Evolutionary conservation across 2,888 invertebrate genomes (phyloP), one percentile per base, ranked within the genome.

Genomic region (Trichogramma evanescens): DNA sequence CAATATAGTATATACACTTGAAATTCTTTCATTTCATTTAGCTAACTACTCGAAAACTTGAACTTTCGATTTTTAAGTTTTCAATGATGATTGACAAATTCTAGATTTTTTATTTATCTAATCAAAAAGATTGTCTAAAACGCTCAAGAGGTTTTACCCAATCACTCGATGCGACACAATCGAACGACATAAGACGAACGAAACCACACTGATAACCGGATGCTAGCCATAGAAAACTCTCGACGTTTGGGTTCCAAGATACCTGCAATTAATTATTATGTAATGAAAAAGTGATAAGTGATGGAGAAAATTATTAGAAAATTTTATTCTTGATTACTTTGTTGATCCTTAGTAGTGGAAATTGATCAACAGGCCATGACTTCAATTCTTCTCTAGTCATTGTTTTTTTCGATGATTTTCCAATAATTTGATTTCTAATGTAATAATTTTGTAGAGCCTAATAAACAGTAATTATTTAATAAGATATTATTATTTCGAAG

Each of bases 171-270:
- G 69, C 66, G 65, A 72, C 65, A 4, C 64, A 67, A 58, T 69
- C 74, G 41, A 76, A 73, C 59, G 71, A 67, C 48, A 75, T 64
- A 40, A 79, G 63, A 59, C 80, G 68, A 26, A 80, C 72, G 13
- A 82, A 67, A 6, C 82, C 82, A 63, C 78, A 78, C 63, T 81
- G 79, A 53, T 79, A 79, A 8, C 79, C 80, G 6, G 70, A 70
- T 39, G 77, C 76, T 1, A 81, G 62, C 78, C 79, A 80, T 10
- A 78, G 67, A 65, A 78, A 78, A 64, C 79, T 78, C 67, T 76
- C 75, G 6, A 72, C 60, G 65, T 81, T 82, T n/a, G 80, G 79
- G 69, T 81, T 82, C 80, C 80, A 81, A 2, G 75, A 66, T 13
- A 79, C 71, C 76, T 78, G 64, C 4, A 65, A 56, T 42, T n/a